Percentiles rank a stretch among this genome's conserved stretches.
Conservation (phyloP, 2,888 invertebrate species). For the Isoperla grammatica region DNA sequence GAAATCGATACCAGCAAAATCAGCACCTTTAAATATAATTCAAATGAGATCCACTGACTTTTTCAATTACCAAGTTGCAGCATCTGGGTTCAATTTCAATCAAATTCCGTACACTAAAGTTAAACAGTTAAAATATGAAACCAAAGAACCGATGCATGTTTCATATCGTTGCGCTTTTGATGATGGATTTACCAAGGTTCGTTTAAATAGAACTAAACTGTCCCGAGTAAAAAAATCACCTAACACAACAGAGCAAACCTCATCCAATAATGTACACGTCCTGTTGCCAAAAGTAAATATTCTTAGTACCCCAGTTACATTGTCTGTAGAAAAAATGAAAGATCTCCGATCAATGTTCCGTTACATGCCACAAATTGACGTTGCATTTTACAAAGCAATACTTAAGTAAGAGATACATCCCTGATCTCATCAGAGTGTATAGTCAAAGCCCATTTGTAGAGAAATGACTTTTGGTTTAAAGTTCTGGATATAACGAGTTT, state of each 20-base stretch:
- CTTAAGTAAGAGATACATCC: too few species aligned
- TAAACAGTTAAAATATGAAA: slow-evolving; percentile 3
- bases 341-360: background rate
- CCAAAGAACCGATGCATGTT: background rate
- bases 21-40: slow-evolving; percentile 3
- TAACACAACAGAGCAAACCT: background rate
- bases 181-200: background rate
- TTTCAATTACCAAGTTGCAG: slow-evolving; percentile 49
- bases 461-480: too few species aligned
- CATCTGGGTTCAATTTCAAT: background rate
- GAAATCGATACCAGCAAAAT: background rate
- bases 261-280: background rate
- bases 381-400: slow-evolving; percentile 4
- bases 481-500: too few species aligned
- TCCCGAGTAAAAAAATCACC: background rate
- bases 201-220: background rate
- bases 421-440: too few species aligned
- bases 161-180: background rate
- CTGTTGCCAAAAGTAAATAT: background rate
- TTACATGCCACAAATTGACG: background rate
- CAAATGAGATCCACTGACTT: slow-evolving; percentile 2
- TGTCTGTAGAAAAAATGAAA: background rate
- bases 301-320: background rate
- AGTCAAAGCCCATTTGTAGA: too few species aligned
- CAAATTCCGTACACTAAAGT: slow-evolving; percentile 10